Evolutionary conservation across 2,113 vertebrate genomes (phyloP), one percentile per base, ranked within the genome.

Genomic region (Lipophrys pholis): DNA sequence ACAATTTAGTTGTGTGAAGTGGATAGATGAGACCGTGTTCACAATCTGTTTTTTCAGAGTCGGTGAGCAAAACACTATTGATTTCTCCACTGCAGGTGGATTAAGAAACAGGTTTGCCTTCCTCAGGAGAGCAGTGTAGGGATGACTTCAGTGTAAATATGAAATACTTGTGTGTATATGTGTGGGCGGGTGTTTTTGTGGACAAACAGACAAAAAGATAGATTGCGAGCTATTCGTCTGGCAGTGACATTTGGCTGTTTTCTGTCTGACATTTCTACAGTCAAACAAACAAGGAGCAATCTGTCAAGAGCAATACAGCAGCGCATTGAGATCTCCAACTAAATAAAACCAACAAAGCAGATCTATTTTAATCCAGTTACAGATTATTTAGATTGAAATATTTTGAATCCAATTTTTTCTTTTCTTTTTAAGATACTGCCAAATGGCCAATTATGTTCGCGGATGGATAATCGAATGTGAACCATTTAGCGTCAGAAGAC

Each of bases 41-140:
- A 48, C 73, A 84, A 86, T 85, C 64, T 30, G 21, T 30, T 77
- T 81, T 82, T 80, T 76, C 75, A 36, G 49, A 16, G 51, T 60
- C 55, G 73, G 46, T 60, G 85, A 83, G 76, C 78, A 85, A 87
- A 89, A 78, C 75, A 66, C 58, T 87, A 93, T 87, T 79, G 87
- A 90, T 93, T 89, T 88, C 49, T 78, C 66, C 53, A 58, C 83
- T 82, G 78, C 87, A 80, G 90, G 82, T 89, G 81, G 83, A 91
- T 91, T 89, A 90, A 87, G 72, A 88, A 87, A 76, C 64, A 43
- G 16, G 60, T 63, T 79, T 63, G 56, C 78, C 61, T 72, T 80
- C 69, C 81, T 75, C 69, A 11, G 61, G 72, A 76, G 85, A 66
- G 56, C 15, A 1, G 69, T 43, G 56, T 54, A 36, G 8, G 43